Evolutionary conservation across 1,140 invertebrate species (phyloP), one percentile per base, ranked within the genome.

Genomic region (Zaprionus ornatus): DNA sequence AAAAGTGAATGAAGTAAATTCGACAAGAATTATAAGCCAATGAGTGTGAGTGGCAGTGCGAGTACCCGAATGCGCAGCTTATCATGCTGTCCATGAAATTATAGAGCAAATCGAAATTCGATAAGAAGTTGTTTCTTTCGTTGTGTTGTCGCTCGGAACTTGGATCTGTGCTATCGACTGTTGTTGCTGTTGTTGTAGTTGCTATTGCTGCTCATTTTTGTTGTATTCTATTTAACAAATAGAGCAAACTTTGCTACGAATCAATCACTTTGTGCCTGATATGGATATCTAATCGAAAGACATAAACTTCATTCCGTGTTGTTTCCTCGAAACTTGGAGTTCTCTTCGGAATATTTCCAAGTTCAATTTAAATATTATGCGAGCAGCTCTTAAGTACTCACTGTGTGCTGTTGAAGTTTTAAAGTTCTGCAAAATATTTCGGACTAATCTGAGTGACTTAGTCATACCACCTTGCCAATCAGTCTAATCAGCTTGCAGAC

Each of bases 221-320:
- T 45, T 63, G 37, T 59, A 66, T 67, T 73, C 55, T 32, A 74
- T 69, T 71, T 75, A 73, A 81, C 75, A 74, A 81, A 81, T 74
- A 48, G 50, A 70, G 61, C 62, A 74, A 42, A 50, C 45, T 50
- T 19, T 17, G 35, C 45, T 54, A 57, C 70, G 70, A 84, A 87
- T 88, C 84, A 74, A 86, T 86, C 82, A 81, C 86, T 55, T 68
- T 67, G 61, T 54, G 68, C 61, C 69, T 79, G 83, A 77, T 82
- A 86, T 77, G 69, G 73, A 86, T 90, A 90, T 90, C 86, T 90
- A 82, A 90, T 90, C 79, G 69, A 79, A 78, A 74, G 78, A 83
- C 77, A 84, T 85, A 77, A 64, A 62, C 64, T 70, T 4, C 25
- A 68, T 45, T 73, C 74, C 45, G 54, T 35, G 62, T 81, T 40